A percentile compares a stretch with the other conserved stretches of the same genome.
Conservation (phyloP, 2,888 invertebrate species). For the Stictocephala bisonia region DNA sequence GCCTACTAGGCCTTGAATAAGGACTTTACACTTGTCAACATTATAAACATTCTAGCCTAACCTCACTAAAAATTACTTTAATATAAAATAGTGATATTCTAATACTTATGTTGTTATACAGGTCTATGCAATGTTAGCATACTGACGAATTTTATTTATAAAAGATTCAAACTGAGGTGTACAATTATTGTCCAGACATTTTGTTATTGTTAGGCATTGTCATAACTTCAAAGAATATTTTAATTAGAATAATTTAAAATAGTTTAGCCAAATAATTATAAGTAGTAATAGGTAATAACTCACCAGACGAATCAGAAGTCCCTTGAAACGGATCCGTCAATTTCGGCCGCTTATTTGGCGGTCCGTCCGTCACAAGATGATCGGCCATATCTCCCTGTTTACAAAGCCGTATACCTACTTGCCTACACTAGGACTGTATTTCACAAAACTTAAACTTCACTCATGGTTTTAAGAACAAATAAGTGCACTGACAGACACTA, state of each 20-base stretch:
- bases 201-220: conserved; percentile 37
- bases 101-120: too few relatives aligned
- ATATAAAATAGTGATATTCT: too few relatives aligned
- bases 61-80: too few relatives aligned
- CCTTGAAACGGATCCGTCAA: conserved; percentile 86
- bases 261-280: background rate
- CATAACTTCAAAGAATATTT: conserved; percentile 7
- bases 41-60: too few relatives aligned
- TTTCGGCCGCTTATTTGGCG: conserved; percentile 96
- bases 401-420: conserved; percentile 60
- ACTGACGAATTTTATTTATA: too few relatives aligned
- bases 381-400: conserved; percentile 80
- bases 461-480: conserved; percentile 65
- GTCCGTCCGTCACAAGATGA: conserved; percentile 89
- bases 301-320: conserved; percentile 83
- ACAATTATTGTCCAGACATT: conserved; percentile 23
- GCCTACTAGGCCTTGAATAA: too few relatives aligned
- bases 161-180: background rate
- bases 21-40: too few relatives aligned
- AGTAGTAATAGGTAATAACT: conserved; percentile 63
- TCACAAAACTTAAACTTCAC: conserved; percentile 63
- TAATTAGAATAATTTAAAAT: background rate
- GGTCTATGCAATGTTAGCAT: too few relatives aligned
- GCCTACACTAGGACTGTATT: conserved; percentile 63
- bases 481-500: conserved; percentile 60